Percentiles rank a stretch among this genome's conserved stretches.
These are phyloP conservation scores for Columba janthina DNA, from an alignment of 2,113 vertebrate genomes.

Conservation along the genomic window DNA sequence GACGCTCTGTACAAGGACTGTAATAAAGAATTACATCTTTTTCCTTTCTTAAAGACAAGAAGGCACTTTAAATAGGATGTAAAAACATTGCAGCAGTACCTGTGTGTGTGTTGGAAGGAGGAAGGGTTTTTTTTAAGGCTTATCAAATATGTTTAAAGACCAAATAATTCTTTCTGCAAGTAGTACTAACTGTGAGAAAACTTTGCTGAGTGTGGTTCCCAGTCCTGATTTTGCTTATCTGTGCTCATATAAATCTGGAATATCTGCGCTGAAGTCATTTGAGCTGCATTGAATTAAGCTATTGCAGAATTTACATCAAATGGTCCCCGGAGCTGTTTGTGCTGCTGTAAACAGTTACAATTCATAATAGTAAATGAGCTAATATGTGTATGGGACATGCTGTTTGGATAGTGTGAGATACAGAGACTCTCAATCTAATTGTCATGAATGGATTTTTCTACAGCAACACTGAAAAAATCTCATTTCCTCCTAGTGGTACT, in stretches of 20 bases:
- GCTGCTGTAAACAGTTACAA: slow-evolving; percentile 13
- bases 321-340: not conserved
- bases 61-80: not conserved
- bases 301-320: slow-evolving; percentile 42
- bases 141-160: not conserved
- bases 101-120: not conserved
- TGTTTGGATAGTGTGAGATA: slow-evolving; percentile 2
- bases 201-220: not conserved
- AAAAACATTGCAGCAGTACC: not conserved
- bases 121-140: not conserved
- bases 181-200: not conserved
- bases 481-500: not conserved
- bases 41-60: not conserved
- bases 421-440: not conserved
- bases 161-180: not conserved
- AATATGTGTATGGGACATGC: slow-evolving; percentile 10
- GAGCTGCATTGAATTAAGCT: not conserved
- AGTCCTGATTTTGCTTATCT: not conserved
- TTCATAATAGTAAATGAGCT: slow-evolving; percentile 39
- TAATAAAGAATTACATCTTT: not conserved
- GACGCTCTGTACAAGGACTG: not conserved
- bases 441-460: slow-evolving; percentile 8
- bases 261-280: not conserved
- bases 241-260: not conserved
- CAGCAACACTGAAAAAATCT: not conserved